These are phyloP conservation scores for Cathartes aura DNA, from an alignment of 2,113 vertebrate species.

Conservation along the genomic window DNA sequence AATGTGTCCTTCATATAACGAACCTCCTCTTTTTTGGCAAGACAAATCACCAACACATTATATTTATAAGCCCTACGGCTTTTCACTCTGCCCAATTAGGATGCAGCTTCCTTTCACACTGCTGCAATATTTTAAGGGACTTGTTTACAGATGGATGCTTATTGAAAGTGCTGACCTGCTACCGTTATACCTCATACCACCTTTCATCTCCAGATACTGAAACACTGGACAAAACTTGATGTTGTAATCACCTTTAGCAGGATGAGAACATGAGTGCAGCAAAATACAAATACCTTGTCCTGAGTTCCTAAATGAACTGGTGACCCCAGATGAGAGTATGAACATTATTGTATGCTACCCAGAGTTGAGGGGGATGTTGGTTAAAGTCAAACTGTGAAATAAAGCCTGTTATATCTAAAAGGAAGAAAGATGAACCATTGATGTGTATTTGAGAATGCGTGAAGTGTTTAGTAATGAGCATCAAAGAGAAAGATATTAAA, in stretches of 20 bases:
- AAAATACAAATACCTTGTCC: background rate
- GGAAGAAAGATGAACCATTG: background rate
- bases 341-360: background rate
- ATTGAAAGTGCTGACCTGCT: conserved; percentile 38
- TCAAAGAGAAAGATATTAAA: conserved; percentile 20
- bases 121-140: conserved; percentile 18
- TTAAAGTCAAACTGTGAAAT: background rate
- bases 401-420: background rate
- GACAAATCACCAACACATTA: conserved; percentile 62
- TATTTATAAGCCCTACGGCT: conserved; percentile 69
- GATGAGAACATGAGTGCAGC: background rate
- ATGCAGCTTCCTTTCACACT: conserved; percentile 30
- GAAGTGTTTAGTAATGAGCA: conserved; percentile 15
- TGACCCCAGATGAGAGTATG: background rate
- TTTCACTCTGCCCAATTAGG: conserved; percentile 72
- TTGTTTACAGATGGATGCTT: conserved; percentile 44
- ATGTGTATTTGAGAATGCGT: background rate
- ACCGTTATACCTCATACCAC: conserved; percentile 20
- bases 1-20: conserved; percentile 93
- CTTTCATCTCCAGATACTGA: conserved; percentile 27
- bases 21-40: conserved; percentile 84
- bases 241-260: conserved; percentile 22
- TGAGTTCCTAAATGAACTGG: background rate
- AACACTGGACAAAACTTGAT: conserved; percentile 10
- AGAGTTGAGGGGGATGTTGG: background rate